Evolutionary conservation across 2,797 vertebrate genomes (phyloP).

Genomic region (Artibeus lituratus): DNA sequence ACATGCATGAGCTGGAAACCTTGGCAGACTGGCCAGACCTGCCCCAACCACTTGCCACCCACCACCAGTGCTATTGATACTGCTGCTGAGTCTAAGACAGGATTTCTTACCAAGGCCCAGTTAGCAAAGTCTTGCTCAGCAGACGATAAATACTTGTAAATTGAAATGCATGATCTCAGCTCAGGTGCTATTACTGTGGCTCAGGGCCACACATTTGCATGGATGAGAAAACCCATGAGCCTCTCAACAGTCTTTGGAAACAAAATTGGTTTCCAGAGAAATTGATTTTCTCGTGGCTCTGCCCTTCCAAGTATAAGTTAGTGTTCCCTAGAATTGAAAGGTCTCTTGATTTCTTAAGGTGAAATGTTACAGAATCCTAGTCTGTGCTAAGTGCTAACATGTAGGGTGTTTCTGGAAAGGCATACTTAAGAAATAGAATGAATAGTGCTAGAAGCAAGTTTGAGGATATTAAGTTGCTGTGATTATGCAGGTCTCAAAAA

Average conservation of each 20-base stretch:
- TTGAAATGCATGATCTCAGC: conserved; percentile 48
- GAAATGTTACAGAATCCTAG: neutral
- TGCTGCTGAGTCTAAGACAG: neutral
- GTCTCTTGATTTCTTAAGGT: conserved; percentile 14
- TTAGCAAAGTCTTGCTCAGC: conserved; percentile 13
- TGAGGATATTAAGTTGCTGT: conserved; percentile 25
- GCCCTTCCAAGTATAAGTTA: conserved; percentile 22
- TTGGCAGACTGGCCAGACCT: neutral
- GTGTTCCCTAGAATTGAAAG: neutral
- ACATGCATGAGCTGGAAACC: neutral
- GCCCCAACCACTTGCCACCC: neutral
- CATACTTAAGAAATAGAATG: conserved; percentile 10
- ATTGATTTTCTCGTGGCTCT: neutral
- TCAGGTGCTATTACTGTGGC: conserved; percentile 15
- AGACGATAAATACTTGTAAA: conserved; percentile 51
- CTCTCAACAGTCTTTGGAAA: conserved; percentile 32
- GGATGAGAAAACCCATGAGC: conserved; percentile 31
- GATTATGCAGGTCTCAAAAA: neutral
- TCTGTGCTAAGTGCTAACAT: neutral
- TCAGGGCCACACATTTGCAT: neutral
- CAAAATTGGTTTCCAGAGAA: conserved; percentile 49
- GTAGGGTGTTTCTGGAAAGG: neutral
- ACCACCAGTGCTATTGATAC: neutral
- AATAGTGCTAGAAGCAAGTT: conserved; percentile 12
- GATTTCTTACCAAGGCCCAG: neutral